Percentiles rank a stretch among this genome's conserved stretches.
Conservation (phyloP, 1,140 invertebrate genomes). For the Micrasema minimum region DNA sequence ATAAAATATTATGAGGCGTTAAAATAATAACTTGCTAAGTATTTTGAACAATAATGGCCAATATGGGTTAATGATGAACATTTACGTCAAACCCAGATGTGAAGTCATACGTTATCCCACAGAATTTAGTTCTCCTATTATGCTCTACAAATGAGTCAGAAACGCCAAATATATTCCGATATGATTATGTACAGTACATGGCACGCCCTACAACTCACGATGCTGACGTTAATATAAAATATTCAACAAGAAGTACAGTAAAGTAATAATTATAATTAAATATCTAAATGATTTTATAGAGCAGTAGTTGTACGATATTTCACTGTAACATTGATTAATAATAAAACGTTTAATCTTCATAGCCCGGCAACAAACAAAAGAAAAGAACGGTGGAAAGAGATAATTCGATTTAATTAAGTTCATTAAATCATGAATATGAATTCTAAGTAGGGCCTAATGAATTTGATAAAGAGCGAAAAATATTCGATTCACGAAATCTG, state of each 20-base stretch:
- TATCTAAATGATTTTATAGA: too few species aligned
- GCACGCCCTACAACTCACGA: too few species aligned
- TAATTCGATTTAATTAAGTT: slow-evolving; percentile 12
- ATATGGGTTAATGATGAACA: slow-evolving; percentile 48
- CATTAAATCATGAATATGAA: slow-evolving; percentile 19
- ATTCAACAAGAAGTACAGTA: too few species aligned
- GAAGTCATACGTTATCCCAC: slow-evolving; percentile 15
- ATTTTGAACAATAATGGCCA: slow-evolving; percentile 36
- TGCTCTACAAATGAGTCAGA: slow-evolving; percentile 14
- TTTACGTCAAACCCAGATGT: slow-evolving; percentile 45
- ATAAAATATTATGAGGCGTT: slow-evolving; percentile 6
- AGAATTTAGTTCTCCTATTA: slow-evolving; percentile 1
- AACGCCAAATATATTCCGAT: not conserved
- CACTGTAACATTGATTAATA: too few species aligned
- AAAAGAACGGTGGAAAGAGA: not conserved
- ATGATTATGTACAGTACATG: too few species aligned
- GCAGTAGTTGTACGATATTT: too few species aligned
- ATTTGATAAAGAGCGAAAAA: slow-evolving; percentile 18
- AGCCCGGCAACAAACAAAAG: slow-evolving; percentile 2
- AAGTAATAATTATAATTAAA: too few species aligned
- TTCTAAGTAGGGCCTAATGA: slow-evolving; percentile 10
- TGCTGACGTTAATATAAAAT: too few species aligned
- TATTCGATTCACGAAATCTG: slow-evolving; percentile 26
- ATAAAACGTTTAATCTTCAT: slow-evolving; percentile 14
- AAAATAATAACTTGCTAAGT: slow-evolving; percentile 35